Evolutionary conservation across 2,888 invertebrate genomes (phyloP).

Genomic region (Priocnemis perturbator): DNA sequence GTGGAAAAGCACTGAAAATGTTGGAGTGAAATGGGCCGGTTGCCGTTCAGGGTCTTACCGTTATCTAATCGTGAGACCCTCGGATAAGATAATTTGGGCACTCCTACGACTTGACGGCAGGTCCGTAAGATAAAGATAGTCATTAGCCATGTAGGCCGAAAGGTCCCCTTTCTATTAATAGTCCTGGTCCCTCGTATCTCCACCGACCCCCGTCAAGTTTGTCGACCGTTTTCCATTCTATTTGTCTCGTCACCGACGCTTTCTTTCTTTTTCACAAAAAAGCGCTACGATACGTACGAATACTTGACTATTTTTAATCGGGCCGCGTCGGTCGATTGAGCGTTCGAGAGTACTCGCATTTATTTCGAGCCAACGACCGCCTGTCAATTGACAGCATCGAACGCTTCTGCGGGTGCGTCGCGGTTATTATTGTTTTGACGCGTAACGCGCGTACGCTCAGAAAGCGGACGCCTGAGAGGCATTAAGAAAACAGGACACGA

Average conservation of each 20-base stretch:
- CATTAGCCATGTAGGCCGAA: constrained; percentile 31
- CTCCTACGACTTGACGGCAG: constrained; percentile 31
- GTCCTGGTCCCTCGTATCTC: background rate
- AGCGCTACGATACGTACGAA: background rate
- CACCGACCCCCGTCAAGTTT: background rate
- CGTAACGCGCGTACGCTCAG: too few species aligned
- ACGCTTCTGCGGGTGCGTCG: too few species aligned
- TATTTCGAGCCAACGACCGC: too few species aligned
- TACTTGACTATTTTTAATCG: background rate
- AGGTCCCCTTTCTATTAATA: constrained; percentile 13
- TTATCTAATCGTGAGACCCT: constrained; percentile 58
- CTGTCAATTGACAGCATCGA: too few species aligned
- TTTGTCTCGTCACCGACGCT: background rate
- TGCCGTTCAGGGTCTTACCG: constrained; percentile 34
- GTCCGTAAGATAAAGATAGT: constrained; percentile 39
- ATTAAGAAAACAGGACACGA: too few species aligned
- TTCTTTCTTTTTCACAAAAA: too few species aligned
- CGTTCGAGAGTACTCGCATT: too few species aligned
- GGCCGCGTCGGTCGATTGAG: too few species aligned
- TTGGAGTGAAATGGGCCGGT: background rate
- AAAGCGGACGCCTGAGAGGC: too few species aligned
- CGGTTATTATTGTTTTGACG: too few species aligned
- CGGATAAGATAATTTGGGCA: constrained; percentile 55
- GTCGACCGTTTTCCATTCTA: background rate
- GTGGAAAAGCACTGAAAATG: background rate